Evolutionary conservation across 2,888 invertebrate species (phyloP).

Genomic region (Lepidocyrtoides sp.): DNA sequence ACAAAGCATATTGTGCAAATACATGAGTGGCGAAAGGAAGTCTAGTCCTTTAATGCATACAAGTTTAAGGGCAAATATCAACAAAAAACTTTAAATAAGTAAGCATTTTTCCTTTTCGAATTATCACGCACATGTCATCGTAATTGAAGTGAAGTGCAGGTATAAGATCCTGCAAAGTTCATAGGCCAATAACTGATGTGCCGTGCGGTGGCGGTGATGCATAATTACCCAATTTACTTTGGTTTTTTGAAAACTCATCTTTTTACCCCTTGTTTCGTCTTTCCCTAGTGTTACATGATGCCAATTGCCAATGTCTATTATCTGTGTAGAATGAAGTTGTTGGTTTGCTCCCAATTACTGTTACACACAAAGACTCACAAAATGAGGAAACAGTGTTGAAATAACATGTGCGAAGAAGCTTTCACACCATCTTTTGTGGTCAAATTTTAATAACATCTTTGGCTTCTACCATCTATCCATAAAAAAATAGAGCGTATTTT

Average conservation of each 20-base stretch:
- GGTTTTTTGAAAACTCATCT: constrained; percentile 49
- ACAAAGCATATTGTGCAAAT: background rate
- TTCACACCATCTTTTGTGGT: constrained; percentile 70
- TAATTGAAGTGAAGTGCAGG: background rate
- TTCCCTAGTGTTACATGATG: background rate
- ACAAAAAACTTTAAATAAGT: background rate
- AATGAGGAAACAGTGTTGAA: background rate
- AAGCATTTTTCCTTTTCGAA: background rate
- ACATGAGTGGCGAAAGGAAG: background rate
- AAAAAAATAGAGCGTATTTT: constrained; percentile 38
- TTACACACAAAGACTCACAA: background rate
- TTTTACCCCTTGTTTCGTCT: background rate
- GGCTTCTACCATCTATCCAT: background rate
- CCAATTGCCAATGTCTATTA: background rate
- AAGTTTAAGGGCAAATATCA: background rate
- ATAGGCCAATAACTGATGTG: constrained; percentile 36
- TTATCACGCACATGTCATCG: background rate
- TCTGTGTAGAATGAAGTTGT: background rate
- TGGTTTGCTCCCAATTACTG: background rate
- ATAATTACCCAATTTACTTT: constrained; percentile 70
- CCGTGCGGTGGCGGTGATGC: background rate
- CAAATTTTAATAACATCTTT: constrained; percentile 35
- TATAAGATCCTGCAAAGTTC: constrained; percentile 22
- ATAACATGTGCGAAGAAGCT: constrained; percentile 39
- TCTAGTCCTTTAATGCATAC: background rate